A percentile compares a stretch with the other conserved stretches of the same genome.
Conservation (phyloP, 2,888 invertebrate genomes). For the Balanococcus diminutus region DNA sequence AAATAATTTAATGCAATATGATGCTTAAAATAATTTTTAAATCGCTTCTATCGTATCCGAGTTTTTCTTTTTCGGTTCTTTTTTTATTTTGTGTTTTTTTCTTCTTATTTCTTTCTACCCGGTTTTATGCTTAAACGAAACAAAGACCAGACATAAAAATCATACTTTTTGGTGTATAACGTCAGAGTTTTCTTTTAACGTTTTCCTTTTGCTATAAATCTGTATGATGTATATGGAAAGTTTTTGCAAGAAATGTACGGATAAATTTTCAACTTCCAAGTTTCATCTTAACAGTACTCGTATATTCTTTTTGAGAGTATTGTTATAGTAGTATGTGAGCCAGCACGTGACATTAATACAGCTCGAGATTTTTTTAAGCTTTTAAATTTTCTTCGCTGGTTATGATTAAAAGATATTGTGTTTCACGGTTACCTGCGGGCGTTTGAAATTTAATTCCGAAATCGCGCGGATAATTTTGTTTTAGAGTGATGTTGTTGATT, state of each 20-base stretch:
- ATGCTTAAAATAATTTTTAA: constrained; percentile 35
- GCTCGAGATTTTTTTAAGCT: not conserved
- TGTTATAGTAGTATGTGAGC: constrained; percentile 21
- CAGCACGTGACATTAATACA: constrained; percentile 34
- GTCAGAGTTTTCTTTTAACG: constrained; percentile 42
- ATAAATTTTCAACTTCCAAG: constrained; percentile 36
- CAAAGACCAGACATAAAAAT: constrained; percentile 38
- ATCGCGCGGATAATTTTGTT: not conserved
- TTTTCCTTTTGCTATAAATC: constrained; percentile 37
- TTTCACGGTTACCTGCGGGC: not conserved
- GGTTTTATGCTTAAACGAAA: constrained; percentile 35
- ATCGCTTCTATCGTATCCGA: constrained; percentile 13
- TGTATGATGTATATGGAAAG: constrained; percentile 35
- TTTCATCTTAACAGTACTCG: constrained; percentile 38
- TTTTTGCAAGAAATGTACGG: constrained; percentile 31
- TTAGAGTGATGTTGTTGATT: too few relatives aligned
- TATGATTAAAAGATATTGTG: not conserved
- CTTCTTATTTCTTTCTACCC: not conserved
- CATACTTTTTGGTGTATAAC: constrained; percentile 42
- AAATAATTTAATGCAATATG: constrained; percentile 34
- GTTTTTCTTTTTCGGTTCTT: not conserved
- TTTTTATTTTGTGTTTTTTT: not conserved
- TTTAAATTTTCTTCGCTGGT: constrained; percentile 2
- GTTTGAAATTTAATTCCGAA: not conserved
- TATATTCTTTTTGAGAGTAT: constrained; percentile 17